phyloP scores from a whole-genome alignment of 2,888 invertebrate genomes.

The Stramonita haemastoma region DNA sequence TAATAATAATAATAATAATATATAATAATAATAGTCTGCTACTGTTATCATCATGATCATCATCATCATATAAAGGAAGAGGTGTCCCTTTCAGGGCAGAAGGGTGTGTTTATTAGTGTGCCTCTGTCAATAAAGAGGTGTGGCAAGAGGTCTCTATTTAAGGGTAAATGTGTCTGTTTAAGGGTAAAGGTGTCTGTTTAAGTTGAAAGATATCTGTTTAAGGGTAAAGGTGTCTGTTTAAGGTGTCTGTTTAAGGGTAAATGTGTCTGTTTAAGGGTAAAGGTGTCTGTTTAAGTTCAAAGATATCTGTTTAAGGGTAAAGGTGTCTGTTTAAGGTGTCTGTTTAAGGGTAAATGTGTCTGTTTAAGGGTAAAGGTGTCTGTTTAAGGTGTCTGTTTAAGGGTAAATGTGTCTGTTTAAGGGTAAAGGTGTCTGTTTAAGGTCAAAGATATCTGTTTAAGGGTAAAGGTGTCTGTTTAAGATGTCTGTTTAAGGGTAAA shows the following conservation, averaged over 20 bases:
- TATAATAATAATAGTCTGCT: too few relatives aligned
- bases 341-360: background rate
- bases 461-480: too few relatives aligned
- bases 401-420: background rate
- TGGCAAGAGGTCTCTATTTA: background rate
- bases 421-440: too few relatives aligned
- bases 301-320: background rate
- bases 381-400: background rate
- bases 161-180: constrained; percentile 2
- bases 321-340: background rate
- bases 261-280: background rate
- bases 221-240: background rate
- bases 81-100: too few relatives aligned
- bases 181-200: background rate
- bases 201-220: background rate
- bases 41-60: too few relatives aligned
- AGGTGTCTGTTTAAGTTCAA: too few relatives aligned
- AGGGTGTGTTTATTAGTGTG: background rate
- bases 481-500: too few relatives aligned
- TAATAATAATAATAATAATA: too few relatives aligned
- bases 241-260: background rate
- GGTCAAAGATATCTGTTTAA: too few relatives aligned
- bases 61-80: too few relatives aligned
- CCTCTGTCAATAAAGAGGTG: background rate
- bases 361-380: too few relatives aligned